Conservation (phyloP, 2,888 invertebrate species). For the Hyalella azteca region DNA sequence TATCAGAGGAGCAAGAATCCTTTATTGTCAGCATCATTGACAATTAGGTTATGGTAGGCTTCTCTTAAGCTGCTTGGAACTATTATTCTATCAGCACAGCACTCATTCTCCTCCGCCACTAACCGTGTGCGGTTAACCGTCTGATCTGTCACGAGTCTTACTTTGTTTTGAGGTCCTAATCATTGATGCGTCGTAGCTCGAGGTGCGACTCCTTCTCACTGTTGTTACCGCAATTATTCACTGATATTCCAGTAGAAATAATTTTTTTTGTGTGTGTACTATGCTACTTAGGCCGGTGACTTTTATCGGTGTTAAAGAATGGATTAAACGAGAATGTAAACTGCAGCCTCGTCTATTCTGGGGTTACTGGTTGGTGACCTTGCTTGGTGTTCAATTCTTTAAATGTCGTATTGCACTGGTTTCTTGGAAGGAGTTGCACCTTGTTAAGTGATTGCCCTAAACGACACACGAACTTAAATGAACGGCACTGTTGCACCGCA, state of each 20-base stretch:
- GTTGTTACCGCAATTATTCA: too few relatives aligned
- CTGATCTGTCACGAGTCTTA: too few relatives aligned
- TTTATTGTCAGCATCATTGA: too few relatives aligned
- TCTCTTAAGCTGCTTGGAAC: neutral
- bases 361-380: too few relatives aligned
- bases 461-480: neutral
- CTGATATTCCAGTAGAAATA: too few relatives aligned
- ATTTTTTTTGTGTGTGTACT: too few relatives aligned
- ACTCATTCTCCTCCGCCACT: neutral
- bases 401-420: neutral
- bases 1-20: too few relatives aligned
- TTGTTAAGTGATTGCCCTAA: neutral
- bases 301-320: too few relatives aligned
- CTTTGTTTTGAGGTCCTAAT: neutral
- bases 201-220: neutral
- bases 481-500: neutral
- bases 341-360: too few relatives aligned
- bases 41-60: neutral
- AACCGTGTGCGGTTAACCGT: neutral
- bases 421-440: slow-evolving; percentile 8
- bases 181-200: neutral
- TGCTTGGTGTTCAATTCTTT: neutral
- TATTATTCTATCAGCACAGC: slow-evolving; percentile 21
- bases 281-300: too few relatives aligned
- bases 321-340: too few relatives aligned